Evolutionary conservation across 2,888 invertebrate genomes (phyloP), one percentile per base, ranked within the genome.

Genomic region (Amblyteles armatorius): DNA sequence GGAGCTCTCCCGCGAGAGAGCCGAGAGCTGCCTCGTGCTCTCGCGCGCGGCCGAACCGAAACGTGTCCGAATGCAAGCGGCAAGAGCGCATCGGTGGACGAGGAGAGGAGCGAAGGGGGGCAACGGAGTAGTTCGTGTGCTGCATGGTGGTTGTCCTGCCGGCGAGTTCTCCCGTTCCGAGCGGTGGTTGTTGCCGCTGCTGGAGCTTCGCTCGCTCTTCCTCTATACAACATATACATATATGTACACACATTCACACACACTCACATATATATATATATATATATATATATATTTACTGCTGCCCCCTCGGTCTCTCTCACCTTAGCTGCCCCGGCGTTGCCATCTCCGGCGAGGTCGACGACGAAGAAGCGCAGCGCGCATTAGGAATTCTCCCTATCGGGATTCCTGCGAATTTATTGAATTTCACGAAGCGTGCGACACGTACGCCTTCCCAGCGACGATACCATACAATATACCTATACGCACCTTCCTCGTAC

Each of bases 351-450:
- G 78, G 57, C 76, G 69, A 82, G 80, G 85, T 73, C 81, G 79
- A 76, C 82, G 76, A 82, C 83, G 77, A 83, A 63, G 79, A 71
- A 33, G 74, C 78, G 13, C 60, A 16, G 7, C 71, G 79, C 84
- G 84, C 88, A 88, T 88, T 87, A 87, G 87, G 86, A 83, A 86
- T 88, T 87, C 86, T 86, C 69, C 84, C 86, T 86, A 87, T 86
- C 86, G 85, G 82, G 83, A 87, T 87, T 86, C 80, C 82, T 74
- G 83, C 78, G 82, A 88, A 86, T 88, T 88, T 86, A 88, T 87
- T 84, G 87, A 88, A 88, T 86, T 87, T 87, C 83, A 85, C 83
- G 57, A 82, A 83, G 79, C 85, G 83, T 72, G 73, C 81, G 88
- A 86, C 87, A 83, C 81, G 83, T 82, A 77, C 83, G 63, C 3